A percentile compares a stretch with the other conserved stretches of the same genome.
Conservation (phyloP, 2,797 vertebrate species). For the Coranthus polyacanthus region DNA sequence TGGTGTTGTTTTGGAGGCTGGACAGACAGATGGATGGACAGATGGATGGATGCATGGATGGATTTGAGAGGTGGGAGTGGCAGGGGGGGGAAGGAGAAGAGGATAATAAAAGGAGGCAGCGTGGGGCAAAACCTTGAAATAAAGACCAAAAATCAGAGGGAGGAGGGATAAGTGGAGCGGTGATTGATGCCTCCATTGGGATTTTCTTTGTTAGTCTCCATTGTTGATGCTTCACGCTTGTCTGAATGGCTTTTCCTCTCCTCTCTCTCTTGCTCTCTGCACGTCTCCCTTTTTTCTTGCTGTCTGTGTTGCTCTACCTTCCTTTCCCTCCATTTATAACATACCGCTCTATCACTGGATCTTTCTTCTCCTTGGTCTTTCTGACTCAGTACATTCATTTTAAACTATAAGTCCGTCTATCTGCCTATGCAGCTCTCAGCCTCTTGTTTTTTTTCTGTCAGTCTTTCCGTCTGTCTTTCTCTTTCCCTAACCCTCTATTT, state of each 20-base stretch:
- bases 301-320: too few species aligned
- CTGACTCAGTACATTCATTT: not conserved
- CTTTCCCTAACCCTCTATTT: slow-evolving; percentile 18
- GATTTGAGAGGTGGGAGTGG: slow-evolving; percentile 64
- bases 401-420: not conserved
- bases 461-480: slow-evolving; percentile 2
- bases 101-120: slow-evolving; percentile 26
- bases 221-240: slow-evolving; percentile 89
- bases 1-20: slow-evolving; percentile 71
- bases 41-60: slow-evolving; percentile 54
- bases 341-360: slow-evolving; percentile 15
- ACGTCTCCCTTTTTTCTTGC: too few species aligned
- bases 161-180: slow-evolving; percentile 56
- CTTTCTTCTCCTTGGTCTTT: not conserved
- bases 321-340: slow-evolving; percentile 66
- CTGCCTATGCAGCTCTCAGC: slow-evolving; percentile 10
- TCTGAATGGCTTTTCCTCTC: slow-evolving; percentile 76
- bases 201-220: slow-evolving; percentile 87
- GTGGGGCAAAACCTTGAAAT: slow-evolving; percentile 49
- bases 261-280: slow-evolving; percentile 60
- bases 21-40: slow-evolving; percentile 65
- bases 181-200: slow-evolving; percentile 74
- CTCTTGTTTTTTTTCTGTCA: slow-evolving; percentile 10
- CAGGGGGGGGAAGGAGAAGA: slow-evolving; percentile 30
- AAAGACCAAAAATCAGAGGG: slow-evolving; percentile 50